Conservation (phyloP, 2,888 invertebrate species). For the Drosophila melanosoma region DNA sequence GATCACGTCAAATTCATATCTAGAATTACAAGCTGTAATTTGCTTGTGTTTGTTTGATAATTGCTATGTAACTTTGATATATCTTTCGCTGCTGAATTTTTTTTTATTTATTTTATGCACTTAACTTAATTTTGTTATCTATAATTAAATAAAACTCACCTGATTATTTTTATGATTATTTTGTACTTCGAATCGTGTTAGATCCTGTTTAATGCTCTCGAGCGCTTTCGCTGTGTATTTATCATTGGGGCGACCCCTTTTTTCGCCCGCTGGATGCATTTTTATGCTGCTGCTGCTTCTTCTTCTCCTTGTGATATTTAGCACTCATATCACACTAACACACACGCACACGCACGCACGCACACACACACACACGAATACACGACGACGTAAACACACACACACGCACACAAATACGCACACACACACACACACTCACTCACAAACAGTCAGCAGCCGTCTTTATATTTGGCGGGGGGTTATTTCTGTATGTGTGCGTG, state of each 20-base stretch:
- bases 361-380: constrained; percentile 27
- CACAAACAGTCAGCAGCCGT: constrained; percentile 23
- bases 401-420: constrained; percentile 14
- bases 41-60: not conserved
- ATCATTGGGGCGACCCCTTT: constrained; percentile 85
- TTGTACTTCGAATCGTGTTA: constrained; percentile 85
- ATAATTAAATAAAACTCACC: constrained; percentile 63
- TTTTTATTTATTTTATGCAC: not conserved
- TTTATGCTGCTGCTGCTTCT: constrained; percentile 72
- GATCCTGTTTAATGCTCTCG: constrained; percentile 85
- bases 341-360: constrained; percentile 36
- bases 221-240: constrained; percentile 85
- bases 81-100: not conserved
- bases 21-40: not conserved
- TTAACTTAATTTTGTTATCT: not conserved
- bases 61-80: not conserved
- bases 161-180: constrained; percentile 85
- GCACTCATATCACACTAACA: constrained; percentile 84
- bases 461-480: constrained; percentile 7
- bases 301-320: constrained; percentile 81
- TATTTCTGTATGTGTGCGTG: constrained; percentile 33
- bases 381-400: constrained; percentile 24
- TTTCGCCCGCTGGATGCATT: constrained; percentile 86
- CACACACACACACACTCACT: constrained; percentile 30
- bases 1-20: not conserved